These are phyloP conservation scores for Aurelia aurita DNA, from an alignment of 30 jellyfish, hydroid and myxozoan species.

Conservation along the genomic window DNA sequence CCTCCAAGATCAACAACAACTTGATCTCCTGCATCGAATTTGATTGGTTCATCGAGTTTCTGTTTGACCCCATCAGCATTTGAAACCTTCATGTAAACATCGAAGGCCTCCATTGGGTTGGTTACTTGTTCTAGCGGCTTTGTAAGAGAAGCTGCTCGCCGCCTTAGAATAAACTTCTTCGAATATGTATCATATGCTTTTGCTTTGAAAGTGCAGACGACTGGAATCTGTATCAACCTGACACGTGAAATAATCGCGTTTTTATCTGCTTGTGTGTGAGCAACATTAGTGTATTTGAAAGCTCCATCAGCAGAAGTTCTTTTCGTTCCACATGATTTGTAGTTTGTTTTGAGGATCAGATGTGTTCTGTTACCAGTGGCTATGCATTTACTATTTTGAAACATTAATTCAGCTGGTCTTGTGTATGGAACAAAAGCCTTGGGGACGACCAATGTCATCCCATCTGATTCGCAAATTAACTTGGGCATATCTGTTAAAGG, in stretches of 20 bases:
- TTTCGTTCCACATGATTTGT: slow-evolving; percentile 56
- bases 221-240: slow-evolving; percentile 42
- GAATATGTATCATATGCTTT: background rate
- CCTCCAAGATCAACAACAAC: slow-evolving; percentile 52
- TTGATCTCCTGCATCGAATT: slow-evolving; percentile 44
- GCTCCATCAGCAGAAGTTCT: background rate
- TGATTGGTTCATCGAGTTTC: slow-evolving; percentile 33
- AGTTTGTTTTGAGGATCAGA: slow-evolving; percentile 39
- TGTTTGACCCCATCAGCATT: slow-evolving; percentile 29
- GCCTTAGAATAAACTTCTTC: background rate
- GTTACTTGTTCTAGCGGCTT: slow-evolving; percentile 13
- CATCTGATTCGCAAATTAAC: slow-evolving; percentile 39
- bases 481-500: slow-evolving; percentile 39
- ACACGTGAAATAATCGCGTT: slow-evolving; percentile 66
- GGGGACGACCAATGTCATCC: slow-evolving; percentile 52
- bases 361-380: slow-evolving; percentile 63
- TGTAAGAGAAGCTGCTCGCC: slow-evolving; percentile 11
- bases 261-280: slow-evolving; percentile 32
- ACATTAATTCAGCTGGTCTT: slow-evolving; percentile 39
- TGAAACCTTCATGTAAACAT: slow-evolving; percentile 28
- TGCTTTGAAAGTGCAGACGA: slow-evolving; percentile 44
- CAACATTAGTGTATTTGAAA: slow-evolving; percentile 46
- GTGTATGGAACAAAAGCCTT: slow-evolving; percentile 46
- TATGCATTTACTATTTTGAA: slow-evolving; percentile 36
- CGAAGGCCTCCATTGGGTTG: slow-evolving; percentile 41